Evolutionary conservation across 2,888 invertebrate species (phyloP), one percentile per base, ranked within the genome.

Genomic region (Dynastes hyllus): DNA sequence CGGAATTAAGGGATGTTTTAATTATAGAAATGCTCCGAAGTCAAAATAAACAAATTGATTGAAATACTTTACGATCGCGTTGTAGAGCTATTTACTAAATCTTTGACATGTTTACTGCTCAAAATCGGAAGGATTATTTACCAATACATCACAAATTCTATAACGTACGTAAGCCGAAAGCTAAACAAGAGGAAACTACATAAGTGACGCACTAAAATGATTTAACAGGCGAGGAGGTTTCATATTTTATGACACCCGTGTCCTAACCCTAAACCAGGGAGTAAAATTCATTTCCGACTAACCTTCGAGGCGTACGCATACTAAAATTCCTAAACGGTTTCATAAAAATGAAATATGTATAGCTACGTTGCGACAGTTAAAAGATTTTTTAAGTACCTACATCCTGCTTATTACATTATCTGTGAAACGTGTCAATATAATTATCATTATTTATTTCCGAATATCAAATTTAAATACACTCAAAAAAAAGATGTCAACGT

Each of bases 31-130:
- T 55, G 4, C 32, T 37, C 70, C 32, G 53, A 67, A 45, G 66
- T 22, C 8, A 70, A 70, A 70, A 70, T 70, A 70, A 53, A 70
- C 53, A 70, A 16, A 51, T 70, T 53, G 70, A 70, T 70, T 53
- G 70, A 70, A 53, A 70, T 32, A n/a, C 53, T 70, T 70, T 53
- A 70, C 70, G 70, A 53, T 53, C 70, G 11, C 53, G 4, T 58
- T 16, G 22, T 70, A 27, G 53, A 51, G 55, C n/a, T 51, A 70
- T 70, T 70, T 70, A 70, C 70, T 70, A 27, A n/a, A n/a, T 45
- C 29, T 32, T 53, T 70, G 70, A 70, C 70, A 70, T 70, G 70
- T 70, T 70, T 70, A 70, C 70, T 53, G n/a, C 53, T 32, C 53
- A 22, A 27, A 70, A 53, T 70, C 70, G 70, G 70, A 70, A 70